Evolutionary conservation across 2,113 vertebrate genomes (phyloP).

Genomic region (Chlorodrepanis virens): DNA sequence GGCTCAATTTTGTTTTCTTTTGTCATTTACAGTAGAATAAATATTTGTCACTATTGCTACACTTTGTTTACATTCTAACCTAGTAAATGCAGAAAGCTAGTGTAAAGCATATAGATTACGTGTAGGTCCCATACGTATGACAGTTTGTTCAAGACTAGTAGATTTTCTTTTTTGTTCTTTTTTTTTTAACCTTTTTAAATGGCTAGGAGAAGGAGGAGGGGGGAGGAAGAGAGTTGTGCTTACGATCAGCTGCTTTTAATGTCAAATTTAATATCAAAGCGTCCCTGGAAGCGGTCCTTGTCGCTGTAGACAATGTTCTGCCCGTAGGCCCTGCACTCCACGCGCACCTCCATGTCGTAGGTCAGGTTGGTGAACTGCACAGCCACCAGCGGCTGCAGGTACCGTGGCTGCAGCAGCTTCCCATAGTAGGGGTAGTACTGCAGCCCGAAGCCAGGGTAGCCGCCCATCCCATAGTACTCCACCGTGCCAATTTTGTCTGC

Average conservation of each 20-base stretch:
- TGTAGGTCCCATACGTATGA: slow-evolving; percentile 99
- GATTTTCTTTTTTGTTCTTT: slow-evolving; percentile 77
- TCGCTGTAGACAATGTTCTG: slow-evolving; percentile 91
- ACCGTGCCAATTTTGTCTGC: slow-evolving; percentile 71
- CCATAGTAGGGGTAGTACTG: slow-evolving; percentile 98
- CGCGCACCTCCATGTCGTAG: slow-evolving; percentile 76
- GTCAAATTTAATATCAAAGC: slow-evolving; percentile 93
- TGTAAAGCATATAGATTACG: slow-evolving; percentile 98
- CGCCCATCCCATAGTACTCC: slow-evolving; percentile 81
- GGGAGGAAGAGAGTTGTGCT: slow-evolving; percentile 71
- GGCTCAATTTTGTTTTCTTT: slow-evolving; percentile 95
- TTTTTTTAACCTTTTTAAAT: slow-evolving; percentile 76
- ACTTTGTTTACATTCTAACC: slow-evolving; percentile 98
- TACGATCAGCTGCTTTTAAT: slow-evolving; percentile 88
- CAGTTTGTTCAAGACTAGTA: slow-evolving; percentile 99
- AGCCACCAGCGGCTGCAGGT: slow-evolving; percentile 93
- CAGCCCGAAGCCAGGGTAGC: slow-evolving; percentile 82
- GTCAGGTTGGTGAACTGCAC: slow-evolving; percentile 92
- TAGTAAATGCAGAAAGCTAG: slow-evolving; percentile 96
- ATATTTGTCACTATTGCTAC: slow-evolving; percentile 98
- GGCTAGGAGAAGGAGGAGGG: slow-evolving; percentile 67
- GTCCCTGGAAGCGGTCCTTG: slow-evolving; percentile 98
- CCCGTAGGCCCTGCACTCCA: slow-evolving; percentile 90
- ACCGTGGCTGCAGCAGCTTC: slow-evolving; percentile 85
- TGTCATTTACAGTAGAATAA: slow-evolving; percentile 99